phyloP scores from a whole-genome alignment of 2,888 invertebrate species.

The Caenorhabditis afra region DNA sequence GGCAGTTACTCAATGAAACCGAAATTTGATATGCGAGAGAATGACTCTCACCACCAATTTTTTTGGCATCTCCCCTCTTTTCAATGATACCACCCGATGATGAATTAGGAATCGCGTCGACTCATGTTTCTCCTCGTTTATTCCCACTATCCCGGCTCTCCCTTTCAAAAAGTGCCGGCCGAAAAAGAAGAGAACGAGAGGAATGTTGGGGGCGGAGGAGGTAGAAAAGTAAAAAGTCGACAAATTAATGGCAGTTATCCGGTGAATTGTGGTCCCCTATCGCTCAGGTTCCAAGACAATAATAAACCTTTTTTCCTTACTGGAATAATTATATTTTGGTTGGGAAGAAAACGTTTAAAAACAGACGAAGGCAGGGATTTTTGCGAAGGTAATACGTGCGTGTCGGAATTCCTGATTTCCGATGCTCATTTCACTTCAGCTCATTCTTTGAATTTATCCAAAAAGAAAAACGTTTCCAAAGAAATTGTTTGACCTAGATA shows the following conservation, averaged over 20 bases:
- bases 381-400: conserved; percentile 29
- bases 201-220: too few species aligned
- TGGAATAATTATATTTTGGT: conserved; percentile 30
- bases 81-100: conserved; percentile 38
- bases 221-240: conserved; percentile 16
- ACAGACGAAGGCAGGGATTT: conserved; percentile 26
- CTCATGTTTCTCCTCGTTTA: not conserved
- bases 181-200: too few species aligned
- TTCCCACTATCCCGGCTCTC: too few species aligned
- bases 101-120: conserved; percentile 8
- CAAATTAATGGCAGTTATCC: conserved; percentile 43
- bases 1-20: conserved; percentile 44
- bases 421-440: conserved; percentile 5
- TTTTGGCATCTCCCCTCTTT: conserved; percentile 29
- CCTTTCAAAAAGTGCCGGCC: too few species aligned
- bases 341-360: not conserved
- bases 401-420: conserved; percentile 43
- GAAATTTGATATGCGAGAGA: conserved; percentile 62
- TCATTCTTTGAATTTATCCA: not conserved
- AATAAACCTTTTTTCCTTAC: conserved; percentile 5
- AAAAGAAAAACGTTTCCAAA: too few species aligned
- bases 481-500: not conserved
- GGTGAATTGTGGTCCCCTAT: not conserved
- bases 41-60: conserved; percentile 37
- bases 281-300: conserved; percentile 29